Conservation (phyloP, 1,140 invertebrate species). For the Teleogryllus occipitalis region DNA sequence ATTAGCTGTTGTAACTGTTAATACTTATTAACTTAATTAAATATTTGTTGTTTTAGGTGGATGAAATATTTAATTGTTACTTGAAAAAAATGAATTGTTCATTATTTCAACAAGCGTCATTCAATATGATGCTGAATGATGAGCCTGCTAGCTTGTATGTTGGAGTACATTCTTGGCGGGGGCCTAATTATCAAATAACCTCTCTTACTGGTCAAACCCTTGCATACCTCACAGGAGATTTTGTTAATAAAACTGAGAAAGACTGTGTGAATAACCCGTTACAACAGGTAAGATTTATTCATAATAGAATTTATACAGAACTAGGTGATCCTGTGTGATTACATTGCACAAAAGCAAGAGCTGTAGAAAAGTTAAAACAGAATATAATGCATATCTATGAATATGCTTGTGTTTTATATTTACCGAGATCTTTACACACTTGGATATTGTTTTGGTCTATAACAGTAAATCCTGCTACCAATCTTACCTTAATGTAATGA, state of each 20-base stretch:
- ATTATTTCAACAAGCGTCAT: constrained; percentile 45
- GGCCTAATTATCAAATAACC: constrained; percentile 37
- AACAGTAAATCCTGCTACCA: too few species aligned
- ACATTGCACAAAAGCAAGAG: too few species aligned
- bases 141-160: constrained; percentile 45
- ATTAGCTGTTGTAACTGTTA: too few species aligned
- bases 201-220: constrained; percentile 44
- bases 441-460: too few species aligned
- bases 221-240: constrained; percentile 46
- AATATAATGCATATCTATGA: too few species aligned
- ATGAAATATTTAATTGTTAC: constrained; percentile 74
- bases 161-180: constrained; percentile 38
- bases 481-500: too few species aligned
- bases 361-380: too few species aligned
- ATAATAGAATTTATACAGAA: too few species aligned
- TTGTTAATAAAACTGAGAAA: constrained; percentile 29
- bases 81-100: constrained; percentile 60
- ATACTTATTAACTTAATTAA: neutral
- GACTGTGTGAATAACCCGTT: constrained; percentile 21
- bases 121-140: constrained; percentile 9
- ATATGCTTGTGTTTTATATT: too few species aligned
- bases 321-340: too few species aligned
- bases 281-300: constrained; percentile 10
- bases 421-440: too few species aligned
- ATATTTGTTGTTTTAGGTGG: constrained; percentile 36